These are phyloP conservation scores for Drosophila pegasa DNA, from an alignment of 2,888 invertebrate species.

Conservation along the genomic window DNA sequence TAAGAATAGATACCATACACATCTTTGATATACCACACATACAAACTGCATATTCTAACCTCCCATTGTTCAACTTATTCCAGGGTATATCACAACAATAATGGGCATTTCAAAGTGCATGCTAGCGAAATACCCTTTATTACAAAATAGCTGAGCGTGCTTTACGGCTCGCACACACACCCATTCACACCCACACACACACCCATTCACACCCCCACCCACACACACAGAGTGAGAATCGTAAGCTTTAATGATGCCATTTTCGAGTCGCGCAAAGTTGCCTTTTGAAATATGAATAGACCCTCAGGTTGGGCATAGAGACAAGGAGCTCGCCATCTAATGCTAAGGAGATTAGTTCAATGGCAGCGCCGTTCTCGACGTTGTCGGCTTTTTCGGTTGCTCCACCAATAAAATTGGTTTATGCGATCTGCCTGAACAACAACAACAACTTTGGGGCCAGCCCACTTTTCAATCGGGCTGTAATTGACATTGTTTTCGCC, in stretches of 20 bases:
- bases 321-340: conserved; percentile 41
- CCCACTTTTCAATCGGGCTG: conserved; percentile 78
- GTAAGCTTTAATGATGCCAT: conserved; percentile 81
- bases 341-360: conserved; percentile 79
- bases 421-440: conserved; percentile 48
- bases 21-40: too few species aligned
- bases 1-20: too few species aligned
- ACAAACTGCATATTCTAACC: background rate
- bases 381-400: conserved; percentile 34
- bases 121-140: conserved; percentile 78
- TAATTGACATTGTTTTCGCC: conserved; percentile 72
- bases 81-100: conserved; percentile 60
- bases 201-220: conserved; percentile 12
- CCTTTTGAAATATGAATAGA: conserved; percentile 81
- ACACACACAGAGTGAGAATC: conserved; percentile 50
- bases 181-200: conserved; percentile 23
- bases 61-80: background rate
- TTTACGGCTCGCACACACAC: conserved; percentile 53
- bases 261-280: conserved; percentile 76
- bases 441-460: conserved; percentile 61
- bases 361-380: conserved; percentile 21
- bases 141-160: conserved; percentile 74
- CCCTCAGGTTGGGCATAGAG: conserved; percentile 19
- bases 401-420: conserved; percentile 78
- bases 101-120: conserved; percentile 61